Evolutionary conservation across 2,113 vertebrate species (phyloP).

Genomic region (Oriolus oriolus): DNA sequence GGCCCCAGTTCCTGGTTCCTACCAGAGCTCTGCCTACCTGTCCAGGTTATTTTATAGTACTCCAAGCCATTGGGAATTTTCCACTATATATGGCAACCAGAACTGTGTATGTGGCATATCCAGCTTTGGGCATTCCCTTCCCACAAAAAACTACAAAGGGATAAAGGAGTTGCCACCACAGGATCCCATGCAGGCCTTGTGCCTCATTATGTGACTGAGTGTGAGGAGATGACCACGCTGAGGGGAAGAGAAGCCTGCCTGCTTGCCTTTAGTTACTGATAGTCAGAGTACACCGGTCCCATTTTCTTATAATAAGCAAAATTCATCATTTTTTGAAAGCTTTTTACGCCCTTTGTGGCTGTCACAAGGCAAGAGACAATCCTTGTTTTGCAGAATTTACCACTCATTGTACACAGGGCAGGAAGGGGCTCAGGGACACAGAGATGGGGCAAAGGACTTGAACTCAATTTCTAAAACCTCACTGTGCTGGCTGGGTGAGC

Average conservation of each 20-base stretch:
- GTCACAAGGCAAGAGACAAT: neutral
- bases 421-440: neutral
- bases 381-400: neutral
- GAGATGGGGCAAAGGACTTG: neutral
- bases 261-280: neutral
- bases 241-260: neutral
- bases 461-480: neutral
- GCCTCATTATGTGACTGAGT: accelerated
- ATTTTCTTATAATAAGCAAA: neutral
- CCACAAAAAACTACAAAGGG: accelerated
- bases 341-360: accelerated
- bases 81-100: neutral
- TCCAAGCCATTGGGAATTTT: neutral
- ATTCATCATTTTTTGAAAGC: neutral
- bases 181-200: accelerated
- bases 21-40: neutral
- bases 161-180: neutral
- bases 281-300: neutral
- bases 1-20: neutral
- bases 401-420: neutral
- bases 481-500: neutral
- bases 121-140: neutral
- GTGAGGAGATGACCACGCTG: neutral
- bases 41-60: neutral
- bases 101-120: accelerated